Conservation (phyloP, 2,888 invertebrate genomes). For the Nomada ferruginata region DNA sequence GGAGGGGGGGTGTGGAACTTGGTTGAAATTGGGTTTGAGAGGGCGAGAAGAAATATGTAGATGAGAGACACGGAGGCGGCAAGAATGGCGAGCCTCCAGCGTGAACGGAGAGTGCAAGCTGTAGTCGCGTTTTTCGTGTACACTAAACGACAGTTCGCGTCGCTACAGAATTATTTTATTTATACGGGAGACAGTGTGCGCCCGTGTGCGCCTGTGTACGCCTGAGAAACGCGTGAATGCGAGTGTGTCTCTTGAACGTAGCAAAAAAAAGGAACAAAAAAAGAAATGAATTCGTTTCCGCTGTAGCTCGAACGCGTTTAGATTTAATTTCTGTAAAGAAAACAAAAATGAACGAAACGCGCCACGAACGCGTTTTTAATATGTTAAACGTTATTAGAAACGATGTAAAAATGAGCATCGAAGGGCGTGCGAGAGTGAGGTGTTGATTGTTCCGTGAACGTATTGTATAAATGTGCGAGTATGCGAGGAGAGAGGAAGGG, state of each 20-base stretch:
- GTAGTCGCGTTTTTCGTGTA: conserved; percentile 40
- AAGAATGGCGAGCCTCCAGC: conserved; percentile 22
- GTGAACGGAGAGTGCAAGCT: conserved; percentile 30
- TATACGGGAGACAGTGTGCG: conserved; percentile 51
- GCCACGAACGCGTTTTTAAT: conserved; percentile 1
- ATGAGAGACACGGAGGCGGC: conserved; percentile 37
- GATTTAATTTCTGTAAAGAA: background rate
- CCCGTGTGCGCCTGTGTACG: conserved; percentile 25
- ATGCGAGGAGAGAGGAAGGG: background rate
- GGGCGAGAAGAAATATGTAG: conserved; percentile 37
- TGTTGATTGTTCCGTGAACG: no score
- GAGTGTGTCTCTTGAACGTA: no score
- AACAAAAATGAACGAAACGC: background rate
- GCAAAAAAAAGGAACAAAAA: background rate
- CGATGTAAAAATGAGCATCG: background rate
- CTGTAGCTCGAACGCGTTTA: background rate
- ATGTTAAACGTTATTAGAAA: background rate
- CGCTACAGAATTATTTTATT: conserved; percentile 63
- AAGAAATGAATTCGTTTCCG: background rate
- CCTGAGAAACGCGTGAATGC: background rate
- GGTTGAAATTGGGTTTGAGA: background rate
- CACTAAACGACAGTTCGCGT: conserved; percentile 48
- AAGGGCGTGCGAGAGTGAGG: background rate
- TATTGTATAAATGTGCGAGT: background rate
- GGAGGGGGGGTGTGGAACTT: conserved; percentile 18